Base-by-base conservation (phyloP, 2,888 invertebrate genomes). In the Esperia sulphurella region DNA sequence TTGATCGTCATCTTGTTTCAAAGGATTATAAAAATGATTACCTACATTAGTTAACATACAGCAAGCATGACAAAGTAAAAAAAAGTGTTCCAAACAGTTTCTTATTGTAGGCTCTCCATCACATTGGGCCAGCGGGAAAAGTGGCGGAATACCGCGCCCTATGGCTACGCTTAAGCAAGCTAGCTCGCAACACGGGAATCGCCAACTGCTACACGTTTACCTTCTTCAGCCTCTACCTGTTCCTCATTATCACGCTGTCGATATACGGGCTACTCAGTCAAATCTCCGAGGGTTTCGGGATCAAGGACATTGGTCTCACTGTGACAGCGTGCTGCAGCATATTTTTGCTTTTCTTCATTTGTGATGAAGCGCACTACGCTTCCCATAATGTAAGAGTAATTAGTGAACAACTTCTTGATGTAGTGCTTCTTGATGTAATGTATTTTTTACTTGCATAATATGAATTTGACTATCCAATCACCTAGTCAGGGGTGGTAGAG, bases 221-320 rank as follows among this genome's bases (percentile, higher is more conserved):
- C 1, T 94, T 93, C 60, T 82, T 94, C 49, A 92, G 91, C 63
- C 82, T 94, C 3, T 94, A 94, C 68, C 83, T 94, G 9, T 94
- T 94, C 66, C 90, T 94, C 9, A 92, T 94, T 50, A 94, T 94
- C 45, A 94, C 94, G 0, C 74, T 94, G n/a, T 94, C 94, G 0
- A 92, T 94, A 59, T 94, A 94, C 59, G 94, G 94, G 0, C 79
- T 94, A 1, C 88, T 94, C 69, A 94, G 94, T 9, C 94, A 94
- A 73, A 91, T 94, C 14, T 94, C 94, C 29, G 93, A 92, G 51
- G 94, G 94, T 0, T 92, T 94, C 49, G 93, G 94, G n/a, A 83
- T 91, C 12, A 94, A 94, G 69, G 94, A 94, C 61, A 92, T 94
- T 46, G 94, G 94, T 0, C 68, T 94, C 28, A 92, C 93, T 0